phyloP scores from a whole-genome alignment of 2,797 vertebrate genomes.

The Enteromius afrohamiltoni region DNA sequence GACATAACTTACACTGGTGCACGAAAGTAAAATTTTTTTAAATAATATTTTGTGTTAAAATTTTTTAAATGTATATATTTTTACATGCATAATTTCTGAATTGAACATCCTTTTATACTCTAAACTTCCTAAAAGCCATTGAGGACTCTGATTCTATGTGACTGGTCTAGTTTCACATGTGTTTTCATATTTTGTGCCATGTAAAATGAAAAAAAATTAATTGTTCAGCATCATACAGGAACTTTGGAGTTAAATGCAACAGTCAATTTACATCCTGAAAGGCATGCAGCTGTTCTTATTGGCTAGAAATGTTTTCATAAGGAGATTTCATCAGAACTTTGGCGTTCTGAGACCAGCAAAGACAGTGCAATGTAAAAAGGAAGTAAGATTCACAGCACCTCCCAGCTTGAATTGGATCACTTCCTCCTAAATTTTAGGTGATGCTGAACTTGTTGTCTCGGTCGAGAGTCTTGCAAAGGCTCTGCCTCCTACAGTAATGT shows the following conservation, averaged over 20 bases:
- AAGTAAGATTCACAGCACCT: slow-evolving; percentile 60
- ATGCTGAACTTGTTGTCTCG: slow-evolving; percentile 47
- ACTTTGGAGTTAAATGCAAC: not conserved
- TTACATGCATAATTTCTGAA: not conserved
- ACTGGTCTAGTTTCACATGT: not conserved
- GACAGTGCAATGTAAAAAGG: slow-evolving; percentile 60
- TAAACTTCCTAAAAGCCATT: not conserved
- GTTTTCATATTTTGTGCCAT: not conserved
- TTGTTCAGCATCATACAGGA: not conserved
- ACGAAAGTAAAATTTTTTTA: not conserved
- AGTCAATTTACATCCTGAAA: not conserved
- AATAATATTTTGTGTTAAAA: not conserved
- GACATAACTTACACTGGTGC: not conserved
- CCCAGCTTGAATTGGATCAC: slow-evolving; percentile 65
- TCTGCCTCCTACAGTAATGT: slow-evolving; percentile 76
- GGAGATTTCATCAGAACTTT: not conserved
- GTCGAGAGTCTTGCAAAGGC: slow-evolving; percentile 42
- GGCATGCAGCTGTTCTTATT: not conserved
- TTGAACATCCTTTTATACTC: not conserved
- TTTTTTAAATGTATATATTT: no score
- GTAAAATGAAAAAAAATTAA: not conserved
- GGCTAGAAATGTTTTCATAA: not conserved
- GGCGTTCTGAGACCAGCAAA: not conserved
- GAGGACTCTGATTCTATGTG: not conserved
- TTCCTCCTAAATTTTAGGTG: slow-evolving; percentile 51